Base-by-base conservation (phyloP, 2,113 vertebrate species). In the Stercorarius parasiticus region DNA sequence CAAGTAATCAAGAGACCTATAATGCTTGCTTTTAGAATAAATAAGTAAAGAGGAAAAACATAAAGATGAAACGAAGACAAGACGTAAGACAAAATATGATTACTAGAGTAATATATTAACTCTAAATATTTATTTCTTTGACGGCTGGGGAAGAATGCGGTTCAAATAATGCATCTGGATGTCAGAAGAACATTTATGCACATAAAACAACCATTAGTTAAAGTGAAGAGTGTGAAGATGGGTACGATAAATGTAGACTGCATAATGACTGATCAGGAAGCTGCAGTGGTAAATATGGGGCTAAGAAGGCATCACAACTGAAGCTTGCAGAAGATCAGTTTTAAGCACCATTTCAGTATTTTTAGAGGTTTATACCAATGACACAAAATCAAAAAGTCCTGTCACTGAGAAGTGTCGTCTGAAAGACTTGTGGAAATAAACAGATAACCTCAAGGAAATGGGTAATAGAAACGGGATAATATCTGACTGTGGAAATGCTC, bases 381-480 rank as follows among this genome's bases (percentile, higher is more conserved):
- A 30, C 14, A 53, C 29, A 30, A 64, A 86, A 81, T 36, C 38
- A 87, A 73, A 83, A 77, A 45, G 5, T 8, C 23, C 4, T 58
- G 6, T 26, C n/a, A 69, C 14, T 9, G 43, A 64, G 50, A 3
- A 59, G 8, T 12, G 20, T 3, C 5, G 8, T 53, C 72, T 76
- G 53, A 69, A 87, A 77, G 47, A 67, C 5, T 3, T 21, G 9
- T 69, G n/a, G 11, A 65, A 45, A 73, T 19, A 65, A 61, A 77
- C 8, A 59, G n/a, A 45, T 42, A 77, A 90, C 1, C 1, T n/a
- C 22, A 73, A 64, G 32, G 29, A 50, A 8, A 15, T 3, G 9
- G 10, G 19, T 16, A 21, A 30, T 11, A 64, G 43, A 69, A 81
- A 84, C 0, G 0, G n/a, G 32, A 55, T 45, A 67, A 15, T 42